Conservation (phyloP, 2,888 invertebrate genomes). For the Ceriagrion tenellum region DNA sequence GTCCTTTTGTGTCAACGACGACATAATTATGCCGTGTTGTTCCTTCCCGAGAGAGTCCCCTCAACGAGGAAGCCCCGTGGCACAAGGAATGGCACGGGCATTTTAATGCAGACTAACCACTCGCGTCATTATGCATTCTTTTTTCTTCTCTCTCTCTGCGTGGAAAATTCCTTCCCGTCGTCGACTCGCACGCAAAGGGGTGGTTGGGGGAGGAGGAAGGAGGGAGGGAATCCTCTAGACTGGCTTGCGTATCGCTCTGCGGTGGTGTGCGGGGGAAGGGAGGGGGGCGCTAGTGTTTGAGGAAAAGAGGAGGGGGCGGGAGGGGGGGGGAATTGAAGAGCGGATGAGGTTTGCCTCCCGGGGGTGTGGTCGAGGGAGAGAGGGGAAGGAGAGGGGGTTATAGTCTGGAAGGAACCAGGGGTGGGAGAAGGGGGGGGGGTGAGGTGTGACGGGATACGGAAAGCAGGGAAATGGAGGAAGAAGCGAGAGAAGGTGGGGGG, state of each 20-base stretch:
- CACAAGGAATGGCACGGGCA: too few species aligned
- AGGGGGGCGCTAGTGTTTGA: neutral
- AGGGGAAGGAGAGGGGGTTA: neutral
- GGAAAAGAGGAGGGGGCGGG: too few species aligned
- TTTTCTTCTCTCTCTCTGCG: neutral
- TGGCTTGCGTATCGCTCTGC: neutral
- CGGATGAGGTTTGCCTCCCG: neutral
- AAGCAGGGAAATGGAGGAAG: neutral
- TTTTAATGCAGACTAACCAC: too few species aligned
- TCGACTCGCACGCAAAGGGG: neutral
- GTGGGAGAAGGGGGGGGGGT: neutral
- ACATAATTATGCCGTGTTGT: too few species aligned
- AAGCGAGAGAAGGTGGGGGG: neutral
- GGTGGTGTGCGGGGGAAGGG: neutral
- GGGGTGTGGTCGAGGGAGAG: neutral
- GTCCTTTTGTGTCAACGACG: too few species aligned
- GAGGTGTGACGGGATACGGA: neutral
- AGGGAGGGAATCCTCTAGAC: neutral
- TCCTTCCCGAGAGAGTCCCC: too few species aligned
- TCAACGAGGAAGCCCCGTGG: too few species aligned
- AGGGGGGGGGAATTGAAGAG: neutral
- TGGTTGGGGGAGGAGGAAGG: neutral
- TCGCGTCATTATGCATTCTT: neutral
- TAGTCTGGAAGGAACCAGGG: neutral
- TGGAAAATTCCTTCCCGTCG: conserved; percentile 1